Conservation (phyloP, 2,113 vertebrate genomes). For the Willisornis vidua region DNA sequence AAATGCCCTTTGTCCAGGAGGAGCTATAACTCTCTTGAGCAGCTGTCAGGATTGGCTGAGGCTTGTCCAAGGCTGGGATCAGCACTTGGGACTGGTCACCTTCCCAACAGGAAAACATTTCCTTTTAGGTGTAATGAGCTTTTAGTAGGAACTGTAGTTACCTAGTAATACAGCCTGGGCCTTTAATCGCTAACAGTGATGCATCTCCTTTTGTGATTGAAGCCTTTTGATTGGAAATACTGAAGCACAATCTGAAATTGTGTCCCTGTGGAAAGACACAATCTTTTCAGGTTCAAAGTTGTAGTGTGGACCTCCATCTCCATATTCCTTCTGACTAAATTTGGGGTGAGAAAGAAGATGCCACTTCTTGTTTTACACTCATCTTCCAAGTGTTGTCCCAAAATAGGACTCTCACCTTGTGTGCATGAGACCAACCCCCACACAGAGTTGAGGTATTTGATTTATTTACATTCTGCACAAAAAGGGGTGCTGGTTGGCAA, state of each 20-base stretch:
- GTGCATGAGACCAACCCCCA: rapidly evolving
- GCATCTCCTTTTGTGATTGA: neutral
- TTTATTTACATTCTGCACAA: neutral
- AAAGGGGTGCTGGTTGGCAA: neutral
- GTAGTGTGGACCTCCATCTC: neutral
- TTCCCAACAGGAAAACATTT: neutral
- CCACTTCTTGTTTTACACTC: neutral
- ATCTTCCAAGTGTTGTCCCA: neutral
- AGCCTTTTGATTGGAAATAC: neutral
- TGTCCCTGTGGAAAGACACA: neutral
- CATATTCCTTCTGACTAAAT: neutral
- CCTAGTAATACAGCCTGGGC: neutral
- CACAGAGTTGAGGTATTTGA: neutral
- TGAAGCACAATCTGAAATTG: neutral
- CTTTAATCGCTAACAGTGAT: neutral
- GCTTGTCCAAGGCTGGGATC: neutral
- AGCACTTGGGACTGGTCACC: neutral
- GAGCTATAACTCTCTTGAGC: neutral
- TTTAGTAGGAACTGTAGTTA: neutral
- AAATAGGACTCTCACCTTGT: neutral
- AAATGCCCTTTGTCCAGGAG: neutral
- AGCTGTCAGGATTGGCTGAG: neutral
- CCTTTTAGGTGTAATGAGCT: neutral
- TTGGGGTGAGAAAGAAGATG: neutral
- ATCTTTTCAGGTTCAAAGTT: neutral